Conservation (phyloP, 2,113 vertebrate species). For the Otolemur garnettii region DNA sequence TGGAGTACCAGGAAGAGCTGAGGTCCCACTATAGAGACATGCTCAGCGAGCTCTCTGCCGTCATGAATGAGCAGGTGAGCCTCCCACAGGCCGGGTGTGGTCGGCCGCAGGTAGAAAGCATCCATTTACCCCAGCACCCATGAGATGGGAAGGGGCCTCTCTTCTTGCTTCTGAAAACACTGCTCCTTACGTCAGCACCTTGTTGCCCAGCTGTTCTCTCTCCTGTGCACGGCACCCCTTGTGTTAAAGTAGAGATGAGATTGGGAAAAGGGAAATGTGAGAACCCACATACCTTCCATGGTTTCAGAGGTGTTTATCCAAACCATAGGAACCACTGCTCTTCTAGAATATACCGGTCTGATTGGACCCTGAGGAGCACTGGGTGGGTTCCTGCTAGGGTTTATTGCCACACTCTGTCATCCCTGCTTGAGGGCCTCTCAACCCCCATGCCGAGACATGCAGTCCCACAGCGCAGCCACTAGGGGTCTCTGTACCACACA, state of each 20-base stretch:
- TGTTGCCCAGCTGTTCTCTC: not conserved
- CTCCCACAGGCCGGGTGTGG: fast-evolving
- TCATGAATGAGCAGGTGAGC: conserved; percentile 98
- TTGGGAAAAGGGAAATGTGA: not conserved
- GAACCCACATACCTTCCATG: not conserved
- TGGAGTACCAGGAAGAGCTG: conserved; percentile 99
- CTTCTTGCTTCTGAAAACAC: not conserved
- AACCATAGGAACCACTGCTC: not conserved
- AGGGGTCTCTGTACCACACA: not conserved
- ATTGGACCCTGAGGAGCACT: not conserved
- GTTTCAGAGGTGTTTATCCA: not conserved
- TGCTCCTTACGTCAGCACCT: not conserved
- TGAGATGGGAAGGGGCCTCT: not conserved
- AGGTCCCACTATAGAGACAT: conserved; percentile 97
- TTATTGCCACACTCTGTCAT: fast-evolving
- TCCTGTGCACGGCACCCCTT: fast-evolving
- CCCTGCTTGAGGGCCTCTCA: not conserved
- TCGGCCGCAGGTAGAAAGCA: fast-evolving
- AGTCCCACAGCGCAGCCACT: not conserved
- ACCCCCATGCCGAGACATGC: fast-evolving
- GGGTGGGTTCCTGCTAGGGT: not conserved
- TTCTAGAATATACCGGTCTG: not conserved
- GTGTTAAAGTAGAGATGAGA: not conserved
- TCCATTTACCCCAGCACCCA: not conserved
- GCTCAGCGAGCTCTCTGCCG: conserved; percentile 94